phyloP scores from a whole-genome alignment of 92 coral and sea anemone species.

The Desmophyllum pertusum region DNA sequence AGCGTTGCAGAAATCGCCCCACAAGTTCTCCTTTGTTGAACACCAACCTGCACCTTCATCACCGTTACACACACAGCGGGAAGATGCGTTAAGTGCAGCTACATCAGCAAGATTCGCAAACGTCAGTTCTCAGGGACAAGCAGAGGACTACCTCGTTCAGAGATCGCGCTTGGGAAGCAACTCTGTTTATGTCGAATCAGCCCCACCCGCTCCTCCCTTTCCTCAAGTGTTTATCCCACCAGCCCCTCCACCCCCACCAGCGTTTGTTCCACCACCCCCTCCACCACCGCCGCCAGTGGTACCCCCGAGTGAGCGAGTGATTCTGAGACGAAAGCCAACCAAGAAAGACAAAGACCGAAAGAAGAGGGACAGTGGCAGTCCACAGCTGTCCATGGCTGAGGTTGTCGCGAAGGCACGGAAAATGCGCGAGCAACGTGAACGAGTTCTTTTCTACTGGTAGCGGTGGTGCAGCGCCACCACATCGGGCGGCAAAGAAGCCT shows the following conservation, averaged over 20 bases:
- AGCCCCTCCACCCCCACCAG: conserved; percentile 61
- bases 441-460: conserved; percentile 49
- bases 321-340: conserved; percentile 40
- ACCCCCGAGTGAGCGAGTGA: conserved; percentile 59
- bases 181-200: conserved; percentile 42
- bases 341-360: conserved; percentile 63
- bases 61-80: conserved; percentile 53
- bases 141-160: conserved; percentile 69
- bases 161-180: conserved; percentile 52
- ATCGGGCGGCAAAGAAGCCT: conserved; percentile 45
- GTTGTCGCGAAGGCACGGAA: conserved; percentile 84
- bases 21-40: conserved; percentile 82
- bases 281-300: conserved; percentile 83
- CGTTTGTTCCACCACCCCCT: conserved; percentile 50
- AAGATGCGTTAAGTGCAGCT: conserved; percentile 79
- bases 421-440: conserved; percentile 72
- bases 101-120: conserved; percentile 69
- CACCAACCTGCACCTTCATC: conserved; percentile 45
- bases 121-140: conserved; percentile 54
- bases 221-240: conserved; percentile 31
- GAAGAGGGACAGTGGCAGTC: conserved; percentile 77
- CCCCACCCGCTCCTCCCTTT: conserved; percentile 61
- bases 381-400: conserved; percentile 80
- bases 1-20: conserved; percentile 89
- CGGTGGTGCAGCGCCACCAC: no score